phyloP scores from a whole-genome alignment of 2,113 vertebrate species.

The Gulo gulo region DNA sequence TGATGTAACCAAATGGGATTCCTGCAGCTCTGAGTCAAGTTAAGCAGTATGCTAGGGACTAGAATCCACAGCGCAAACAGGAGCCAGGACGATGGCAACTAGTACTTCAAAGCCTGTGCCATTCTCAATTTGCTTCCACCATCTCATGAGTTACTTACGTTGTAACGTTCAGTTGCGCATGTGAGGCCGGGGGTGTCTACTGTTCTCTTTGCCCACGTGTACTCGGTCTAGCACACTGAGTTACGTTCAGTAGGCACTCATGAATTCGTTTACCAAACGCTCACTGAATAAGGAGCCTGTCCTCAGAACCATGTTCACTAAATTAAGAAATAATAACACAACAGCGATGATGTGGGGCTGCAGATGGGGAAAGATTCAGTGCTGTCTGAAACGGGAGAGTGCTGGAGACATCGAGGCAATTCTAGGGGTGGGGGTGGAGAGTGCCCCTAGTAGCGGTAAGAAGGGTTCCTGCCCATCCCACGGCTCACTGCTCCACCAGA shows the following conservation, averaged over 20 bases:
- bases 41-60: not conserved
- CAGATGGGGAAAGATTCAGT: not conserved
- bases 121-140: not conserved
- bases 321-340: not conserved
- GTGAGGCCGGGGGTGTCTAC: not conserved
- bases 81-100: no score
- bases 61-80: not conserved
- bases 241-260: not conserved
- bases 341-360: not conserved
- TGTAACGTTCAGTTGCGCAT: not conserved
- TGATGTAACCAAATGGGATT: not conserved
- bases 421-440: not conserved
- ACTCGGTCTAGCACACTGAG: not conserved
- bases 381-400: not conserved
- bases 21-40: not conserved
- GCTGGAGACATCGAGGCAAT: not conserved
- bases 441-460: no score
- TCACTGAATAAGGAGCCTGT: not conserved
- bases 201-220: not conserved
- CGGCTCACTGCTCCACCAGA: fast-evolving
- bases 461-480: not conserved
- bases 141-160: not conserved
- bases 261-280: not conserved
- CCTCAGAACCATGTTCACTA: not conserved
- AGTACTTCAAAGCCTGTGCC: not conserved